phyloP scores from a whole-genome alignment of 2,797 vertebrate genomes.

The Sitta carolinensis region DNA sequence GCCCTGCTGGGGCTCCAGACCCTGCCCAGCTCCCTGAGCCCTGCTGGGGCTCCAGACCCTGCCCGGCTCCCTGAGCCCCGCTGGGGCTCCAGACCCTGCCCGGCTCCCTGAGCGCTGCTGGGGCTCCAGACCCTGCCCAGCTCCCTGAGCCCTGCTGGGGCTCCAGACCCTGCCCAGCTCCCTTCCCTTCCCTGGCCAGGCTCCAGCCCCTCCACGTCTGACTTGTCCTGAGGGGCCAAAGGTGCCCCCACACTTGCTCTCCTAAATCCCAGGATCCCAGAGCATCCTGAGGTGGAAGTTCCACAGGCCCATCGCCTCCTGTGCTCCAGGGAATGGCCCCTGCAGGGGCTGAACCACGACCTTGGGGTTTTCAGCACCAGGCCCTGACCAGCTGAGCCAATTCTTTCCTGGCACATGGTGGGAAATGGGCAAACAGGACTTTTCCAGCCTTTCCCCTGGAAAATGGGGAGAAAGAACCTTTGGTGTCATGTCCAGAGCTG shows the following conservation, averaged over 20 bases:
- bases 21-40: background rate
- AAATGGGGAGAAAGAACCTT: background rate
- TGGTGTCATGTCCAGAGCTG: accelerated
- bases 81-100: too few species aligned
- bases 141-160: too few species aligned
- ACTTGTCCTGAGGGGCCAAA: too few species aligned
- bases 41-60: background rate
- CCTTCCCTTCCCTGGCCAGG: too few species aligned
- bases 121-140: too few species aligned
- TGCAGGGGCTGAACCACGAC: background rate
- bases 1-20: too few species aligned
- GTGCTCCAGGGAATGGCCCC: accelerated
- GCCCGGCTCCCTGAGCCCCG: background rate
- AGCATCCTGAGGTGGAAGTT: background rate
- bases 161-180: background rate
- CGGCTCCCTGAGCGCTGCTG: too few species aligned
- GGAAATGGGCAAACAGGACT: background rate
- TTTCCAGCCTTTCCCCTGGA: background rate
- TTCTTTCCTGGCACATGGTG: background rate
- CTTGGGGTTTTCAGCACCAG: background rate
- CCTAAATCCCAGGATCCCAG: background rate
- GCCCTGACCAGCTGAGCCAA: background rate
- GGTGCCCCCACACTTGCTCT: too few species aligned
- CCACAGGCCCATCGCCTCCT: accelerated
- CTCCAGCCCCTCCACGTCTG: background rate